Percentiles rank a stretch among this genome's conserved stretches.
phyloP scores from a whole-genome alignment of 2,113 vertebrate genomes.

The Crotophaga sulcirostris region DNA sequence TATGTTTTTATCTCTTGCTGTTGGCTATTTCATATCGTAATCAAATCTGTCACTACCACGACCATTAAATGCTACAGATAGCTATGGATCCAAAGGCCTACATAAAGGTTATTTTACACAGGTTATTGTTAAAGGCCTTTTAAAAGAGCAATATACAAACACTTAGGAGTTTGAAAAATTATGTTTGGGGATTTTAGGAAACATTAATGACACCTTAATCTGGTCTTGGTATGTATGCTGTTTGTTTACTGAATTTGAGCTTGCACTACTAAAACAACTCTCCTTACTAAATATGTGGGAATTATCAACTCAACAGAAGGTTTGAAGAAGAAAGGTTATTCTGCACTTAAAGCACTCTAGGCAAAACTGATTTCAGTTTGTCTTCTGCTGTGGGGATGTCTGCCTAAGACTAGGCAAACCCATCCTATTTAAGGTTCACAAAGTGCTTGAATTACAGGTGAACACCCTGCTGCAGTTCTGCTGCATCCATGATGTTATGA shows the following conservation, averaged over 20 bases:
- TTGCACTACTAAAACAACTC: not conserved
- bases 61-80: not conserved
- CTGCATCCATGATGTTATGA: not conserved
- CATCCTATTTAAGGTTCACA: not conserved
- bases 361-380: not conserved
- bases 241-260: not conserved
- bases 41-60: not conserved
- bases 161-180: not conserved
- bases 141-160: not conserved
- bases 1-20: not conserved
- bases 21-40: not conserved
- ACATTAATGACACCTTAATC: not conserved
- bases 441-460: not conserved
- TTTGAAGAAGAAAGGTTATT: not conserved
- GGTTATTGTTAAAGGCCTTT: not conserved
- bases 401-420: not conserved
- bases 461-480: not conserved
- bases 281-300: not conserved
- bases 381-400: not conserved
- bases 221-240: not conserved
- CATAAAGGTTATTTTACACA: not conserved
- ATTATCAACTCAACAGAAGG: not conserved
- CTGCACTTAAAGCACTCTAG: not conserved
- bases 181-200: not conserved
- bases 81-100: not conserved